phyloP scores from a whole-genome alignment of 1,140 invertebrate genomes.

The Scaptomyza montana region DNA sequence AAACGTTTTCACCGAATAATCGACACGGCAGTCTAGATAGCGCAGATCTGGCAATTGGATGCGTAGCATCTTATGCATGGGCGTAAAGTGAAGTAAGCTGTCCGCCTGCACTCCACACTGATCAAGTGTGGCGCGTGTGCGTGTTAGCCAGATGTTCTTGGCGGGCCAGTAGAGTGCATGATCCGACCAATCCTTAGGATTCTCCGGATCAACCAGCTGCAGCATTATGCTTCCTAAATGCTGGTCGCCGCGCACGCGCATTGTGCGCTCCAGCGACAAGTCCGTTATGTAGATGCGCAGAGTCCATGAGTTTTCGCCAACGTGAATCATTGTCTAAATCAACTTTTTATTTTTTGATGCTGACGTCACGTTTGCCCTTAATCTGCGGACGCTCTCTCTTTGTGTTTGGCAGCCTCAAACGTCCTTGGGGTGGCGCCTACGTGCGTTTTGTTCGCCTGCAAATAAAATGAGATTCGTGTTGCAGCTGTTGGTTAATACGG shows the following conservation, averaged over 20 bases:
- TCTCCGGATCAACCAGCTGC: conserved; percentile 97
- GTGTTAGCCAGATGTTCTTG: conserved; percentile 96
- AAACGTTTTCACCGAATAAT: conserved; percentile 99
- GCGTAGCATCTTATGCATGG: conserved; percentile 98
- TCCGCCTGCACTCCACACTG: conserved; percentile 99
- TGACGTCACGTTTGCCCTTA: conserved; percentile 34
- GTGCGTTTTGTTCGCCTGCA: conserved; percentile 25
- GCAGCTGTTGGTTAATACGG: conserved; percentile 55
- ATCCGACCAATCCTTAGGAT: conserved; percentile 98
- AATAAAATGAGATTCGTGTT: conserved; percentile 27
- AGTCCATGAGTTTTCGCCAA: conserved; percentile 98
- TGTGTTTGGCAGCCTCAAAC: conserved; percentile 7
- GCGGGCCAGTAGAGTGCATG: conserved; percentile 99
- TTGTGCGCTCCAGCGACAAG: conserved; percentile 93
- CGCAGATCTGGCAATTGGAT: conserved; percentile 97
- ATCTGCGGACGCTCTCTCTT: neutral
- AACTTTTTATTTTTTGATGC: conserved; percentile 1
- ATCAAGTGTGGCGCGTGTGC: conserved; percentile 97
- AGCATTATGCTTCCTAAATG: conserved; percentile 99
- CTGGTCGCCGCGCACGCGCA: conserved; percentile 98
- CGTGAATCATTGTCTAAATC: conserved; percentile 82
- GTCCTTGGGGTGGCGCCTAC: conserved; percentile 48
- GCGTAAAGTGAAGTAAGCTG: conserved; percentile 97
- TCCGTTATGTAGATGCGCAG: conserved; percentile 97
- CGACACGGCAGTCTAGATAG: conserved; percentile 95